Evolutionary conservation across 2,113 vertebrate species (phyloP).

Genomic region (Formicarius rufipectus): DNA sequence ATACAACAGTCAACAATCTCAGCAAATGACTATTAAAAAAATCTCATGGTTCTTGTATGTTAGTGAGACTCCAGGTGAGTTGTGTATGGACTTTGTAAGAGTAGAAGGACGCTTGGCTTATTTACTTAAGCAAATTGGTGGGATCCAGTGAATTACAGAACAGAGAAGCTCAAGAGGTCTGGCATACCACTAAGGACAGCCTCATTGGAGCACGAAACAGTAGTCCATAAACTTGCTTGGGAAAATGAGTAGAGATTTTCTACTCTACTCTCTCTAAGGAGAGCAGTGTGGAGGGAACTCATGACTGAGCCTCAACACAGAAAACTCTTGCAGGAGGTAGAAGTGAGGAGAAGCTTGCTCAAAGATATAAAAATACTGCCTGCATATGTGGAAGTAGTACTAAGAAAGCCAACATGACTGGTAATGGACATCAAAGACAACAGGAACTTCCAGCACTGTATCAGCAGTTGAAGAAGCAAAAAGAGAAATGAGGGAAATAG

Average conservation of each 20-base stretch:
- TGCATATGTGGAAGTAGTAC: not conserved
- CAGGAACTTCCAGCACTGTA: not conserved
- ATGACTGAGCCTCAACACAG: accelerated
- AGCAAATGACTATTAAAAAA: not conserved
- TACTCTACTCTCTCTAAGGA: too few relatives aligned
- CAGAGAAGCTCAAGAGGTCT: not conserved
- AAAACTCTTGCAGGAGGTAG: not conserved
- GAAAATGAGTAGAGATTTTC: not conserved
- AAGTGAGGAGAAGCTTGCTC: not conserved
- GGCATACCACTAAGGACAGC: not conserved
- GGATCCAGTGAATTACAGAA: not conserved
- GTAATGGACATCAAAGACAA: not conserved
- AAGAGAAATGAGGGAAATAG: not conserved
- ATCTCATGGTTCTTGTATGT: not conserved
- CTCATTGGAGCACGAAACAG: not conserved
- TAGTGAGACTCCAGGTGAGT: not conserved
- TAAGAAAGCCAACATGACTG: not conserved
- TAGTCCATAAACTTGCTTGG: not conserved
- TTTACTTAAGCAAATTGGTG: not conserved
- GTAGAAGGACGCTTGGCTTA: not conserved
- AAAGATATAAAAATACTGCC: not conserved
- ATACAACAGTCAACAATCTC: not conserved
- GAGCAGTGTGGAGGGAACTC: not conserved
- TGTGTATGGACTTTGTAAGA: not conserved
- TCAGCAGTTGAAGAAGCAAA: not conserved